A percentile compares a stretch with the other conserved stretches of the same genome.
phyloP scores from a whole-genome alignment of 2,797 vertebrate species.

The Acestrorhynchus altus region DNA sequence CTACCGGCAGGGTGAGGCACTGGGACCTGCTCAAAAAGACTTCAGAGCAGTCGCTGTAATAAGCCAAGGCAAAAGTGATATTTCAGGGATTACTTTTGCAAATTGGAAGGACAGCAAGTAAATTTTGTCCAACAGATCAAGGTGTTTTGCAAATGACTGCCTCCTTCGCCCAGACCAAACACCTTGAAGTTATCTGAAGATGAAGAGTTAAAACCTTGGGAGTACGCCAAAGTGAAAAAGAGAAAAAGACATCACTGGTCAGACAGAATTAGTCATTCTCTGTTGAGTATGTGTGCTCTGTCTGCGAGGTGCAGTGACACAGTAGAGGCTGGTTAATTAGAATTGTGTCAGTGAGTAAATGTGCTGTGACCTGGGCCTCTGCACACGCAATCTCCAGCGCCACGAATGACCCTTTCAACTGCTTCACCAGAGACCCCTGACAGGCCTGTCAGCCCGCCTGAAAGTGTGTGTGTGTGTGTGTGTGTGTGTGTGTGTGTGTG shows the following conservation, averaged over 20 bases:
- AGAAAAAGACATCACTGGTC: slow-evolving; percentile 29
- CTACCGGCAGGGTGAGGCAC: slow-evolving; percentile 69
- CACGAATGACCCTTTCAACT: slow-evolving; percentile 52
- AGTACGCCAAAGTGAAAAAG: slow-evolving; percentile 16
- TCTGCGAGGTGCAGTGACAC: slow-evolving; percentile 80
- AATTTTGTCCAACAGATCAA: neutral
- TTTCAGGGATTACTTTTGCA: neutral
- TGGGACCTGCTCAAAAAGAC: slow-evolving; percentile 48
- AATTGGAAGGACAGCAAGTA: neutral
- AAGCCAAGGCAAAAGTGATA: no score
- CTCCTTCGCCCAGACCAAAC: neutral
- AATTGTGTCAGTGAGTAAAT: slow-evolving; percentile 87
- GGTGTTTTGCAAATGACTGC: neutral
- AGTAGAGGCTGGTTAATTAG: slow-evolving; percentile 87
- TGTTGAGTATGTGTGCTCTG: slow-evolving; percentile 40
- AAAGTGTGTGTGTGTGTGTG: slow-evolving; percentile 32
- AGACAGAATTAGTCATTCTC: slow-evolving; percentile 45
- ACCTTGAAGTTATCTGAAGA: neutral
- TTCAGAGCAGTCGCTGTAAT: neutral
- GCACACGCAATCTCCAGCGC: slow-evolving; percentile 67
- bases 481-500: slow-evolving; percentile 8
- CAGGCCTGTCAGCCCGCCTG: slow-evolving; percentile 47
- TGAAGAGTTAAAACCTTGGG: slow-evolving; percentile 7
- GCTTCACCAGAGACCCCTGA: slow-evolving; percentile 52
- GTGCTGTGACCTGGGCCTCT: slow-evolving; percentile 80